Base-by-base conservation (phyloP, 2,113 vertebrate species). In the Varanus salvator region DNA sequence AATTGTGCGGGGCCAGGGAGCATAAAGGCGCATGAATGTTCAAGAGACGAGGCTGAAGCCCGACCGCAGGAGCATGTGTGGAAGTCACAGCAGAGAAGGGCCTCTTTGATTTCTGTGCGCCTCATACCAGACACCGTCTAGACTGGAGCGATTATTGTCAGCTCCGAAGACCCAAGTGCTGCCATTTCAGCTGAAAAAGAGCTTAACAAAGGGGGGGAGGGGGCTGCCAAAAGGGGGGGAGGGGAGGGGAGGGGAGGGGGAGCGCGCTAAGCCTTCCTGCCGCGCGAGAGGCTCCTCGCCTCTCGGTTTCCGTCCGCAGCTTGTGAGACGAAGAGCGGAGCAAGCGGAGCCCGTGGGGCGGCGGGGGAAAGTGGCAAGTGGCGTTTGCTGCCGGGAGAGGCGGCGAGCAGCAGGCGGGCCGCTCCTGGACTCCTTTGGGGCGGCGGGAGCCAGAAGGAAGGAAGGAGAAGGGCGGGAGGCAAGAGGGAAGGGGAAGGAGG, bases 91-190 rank as follows among this genome's bases (percentile, higher is more conserved):
- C 66, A 92, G 95, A 95, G 94, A 94, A 96, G 96, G 96, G 95
- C 95, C 95, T 96, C 96, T 96, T 95, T 96, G 96, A 95, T 97
- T 84, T 96, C 93, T 94, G 90, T 77, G 94, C 96, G 97, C 97
- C 97, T 97, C 98, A 96, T 97, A 96, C 97, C 97, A 98, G 98
- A 98, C 98, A 98, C 96, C 97, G 98, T 99, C 98, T 99, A 99
- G 98, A 99, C 98, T 94, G 94, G 96, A 93, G 98, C 98, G 98
- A 98, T 99, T 99, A 98, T 98, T 98, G 98, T 97, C 97, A 98
- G 97, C 97, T 97, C 96, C 92, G 97, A 98, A 98, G 98, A 98
- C 97, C 98, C 98, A 97, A 97, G 97, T 98, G 96, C 97, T 97
- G 97, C 97, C 97, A 96, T 95, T 97, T 97, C 97, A 98, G 97